Evolutionary conservation across 2,888 invertebrate species (phyloP).

Genomic region (Dynastes maya): DNA sequence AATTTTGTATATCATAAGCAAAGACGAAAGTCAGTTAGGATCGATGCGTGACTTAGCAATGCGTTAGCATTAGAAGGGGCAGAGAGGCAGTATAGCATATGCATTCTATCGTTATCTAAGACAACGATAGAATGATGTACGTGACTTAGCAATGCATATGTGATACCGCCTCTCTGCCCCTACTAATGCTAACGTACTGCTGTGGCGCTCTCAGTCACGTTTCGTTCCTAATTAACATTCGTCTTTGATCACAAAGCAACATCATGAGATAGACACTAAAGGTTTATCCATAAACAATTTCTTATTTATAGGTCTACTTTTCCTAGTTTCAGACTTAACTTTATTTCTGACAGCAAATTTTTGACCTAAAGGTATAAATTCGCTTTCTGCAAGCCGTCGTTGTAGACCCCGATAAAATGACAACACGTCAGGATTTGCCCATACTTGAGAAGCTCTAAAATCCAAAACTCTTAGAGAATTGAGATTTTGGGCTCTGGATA

Average conservation of each 20-base stretch:
- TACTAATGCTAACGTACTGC: no score
- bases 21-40: no score
- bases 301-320: conserved; percentile 49
- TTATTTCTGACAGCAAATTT: conserved; percentile 15
- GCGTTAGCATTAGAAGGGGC: no score
- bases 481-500: conserved; percentile 92
- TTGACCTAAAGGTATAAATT: conserved; percentile 76
- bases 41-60: no score
- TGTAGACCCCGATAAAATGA: conserved; percentile 85
- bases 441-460: conserved; percentile 89
- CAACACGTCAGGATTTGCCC: conserved; percentile 89
- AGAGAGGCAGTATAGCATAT: no score
- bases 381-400: conserved; percentile 77
- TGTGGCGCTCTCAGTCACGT: no score
- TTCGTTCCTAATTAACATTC: no score
- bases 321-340: conserved; percentile 33
- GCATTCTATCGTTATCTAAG: no score
- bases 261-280: conserved; percentile 45
- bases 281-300: conserved; percentile 50
- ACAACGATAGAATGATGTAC: no score
- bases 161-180: no score
- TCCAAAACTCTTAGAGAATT: conserved; percentile 89
- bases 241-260: background rate
- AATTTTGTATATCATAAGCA: background rate
- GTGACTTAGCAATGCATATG: no score